Conservation (phyloP, 2,113 vertebrate species). For the Tricholaema leucomelas region DNA sequence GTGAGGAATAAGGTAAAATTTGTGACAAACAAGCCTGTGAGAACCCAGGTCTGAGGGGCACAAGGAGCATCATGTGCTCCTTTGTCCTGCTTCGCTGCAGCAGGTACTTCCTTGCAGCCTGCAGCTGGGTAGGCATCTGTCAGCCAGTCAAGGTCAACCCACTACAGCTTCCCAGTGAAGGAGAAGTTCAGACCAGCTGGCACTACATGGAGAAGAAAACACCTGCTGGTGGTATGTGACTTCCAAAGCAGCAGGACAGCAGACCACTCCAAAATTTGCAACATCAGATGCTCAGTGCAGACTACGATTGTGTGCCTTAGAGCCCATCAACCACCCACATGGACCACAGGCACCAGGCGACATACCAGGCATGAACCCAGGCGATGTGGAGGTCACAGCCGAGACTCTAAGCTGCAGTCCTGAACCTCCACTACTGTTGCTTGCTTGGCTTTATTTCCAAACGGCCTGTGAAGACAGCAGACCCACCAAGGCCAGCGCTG, state of each 20-base stretch:
- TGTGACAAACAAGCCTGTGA: background rate
- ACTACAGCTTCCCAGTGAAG: background rate
- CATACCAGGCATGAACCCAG: rapidly evolving
- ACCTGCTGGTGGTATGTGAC: background rate
- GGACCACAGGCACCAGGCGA: background rate
- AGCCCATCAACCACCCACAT: rapidly evolving
- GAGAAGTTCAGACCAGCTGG: background rate
- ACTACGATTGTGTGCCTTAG: rapidly evolving
- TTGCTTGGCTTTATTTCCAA: background rate
- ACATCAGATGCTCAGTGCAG: rapidly evolving
- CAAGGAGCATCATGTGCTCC: background rate
- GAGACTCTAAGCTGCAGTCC: background rate
- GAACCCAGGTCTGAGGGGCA: background rate
- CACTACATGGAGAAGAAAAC: background rate
- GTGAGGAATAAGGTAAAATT: background rate
- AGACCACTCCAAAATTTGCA: background rate
- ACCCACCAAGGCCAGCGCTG: background rate
- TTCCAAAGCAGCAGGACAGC: background rate
- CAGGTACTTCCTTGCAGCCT: background rate
- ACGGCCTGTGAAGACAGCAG: rapidly evolving
- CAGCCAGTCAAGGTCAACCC: background rate
- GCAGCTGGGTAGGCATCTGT: background rate
- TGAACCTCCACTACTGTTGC: background rate
- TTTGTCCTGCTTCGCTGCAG: background rate
- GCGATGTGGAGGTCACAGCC: background rate